These are phyloP conservation scores for Emmelina monodactyla DNA, from an alignment of 2,888 invertebrate species.

Conservation along the genomic window DNA sequence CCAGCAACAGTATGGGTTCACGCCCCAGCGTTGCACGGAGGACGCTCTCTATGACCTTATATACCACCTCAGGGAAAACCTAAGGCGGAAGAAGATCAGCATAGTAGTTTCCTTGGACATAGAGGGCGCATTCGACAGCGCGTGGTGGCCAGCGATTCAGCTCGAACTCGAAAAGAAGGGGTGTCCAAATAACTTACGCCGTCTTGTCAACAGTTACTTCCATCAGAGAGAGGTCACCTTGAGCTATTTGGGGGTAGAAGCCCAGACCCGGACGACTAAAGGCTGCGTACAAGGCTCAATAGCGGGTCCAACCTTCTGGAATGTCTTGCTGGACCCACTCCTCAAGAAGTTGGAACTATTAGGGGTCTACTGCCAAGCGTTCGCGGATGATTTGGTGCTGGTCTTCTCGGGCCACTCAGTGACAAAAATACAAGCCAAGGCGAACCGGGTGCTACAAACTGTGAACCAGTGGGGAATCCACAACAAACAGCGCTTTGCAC, in stretches of 20 bases:
- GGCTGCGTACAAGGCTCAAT: constrained; percentile 2
- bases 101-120: constrained; percentile 5
- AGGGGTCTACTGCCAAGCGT: constrained; percentile 8
- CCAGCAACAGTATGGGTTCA: constrained; percentile 1
- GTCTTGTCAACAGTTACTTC: neutral
- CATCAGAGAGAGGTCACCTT: neutral
- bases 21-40: constrained; percentile 2
- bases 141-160: constrained; percentile 13
- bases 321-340: neutral
- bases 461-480: neutral
- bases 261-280: neutral
- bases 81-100: too few species aligned
- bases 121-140: too few species aligned
- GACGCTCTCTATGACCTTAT: too few species aligned
- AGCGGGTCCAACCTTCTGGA: neutral
- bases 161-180: constrained; percentile 1
- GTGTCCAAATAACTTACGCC: neutral
- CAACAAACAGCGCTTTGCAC: constrained; percentile 1
- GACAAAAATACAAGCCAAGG: neutral
- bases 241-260: neutral
- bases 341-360: neutral
- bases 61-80: too few species aligned
- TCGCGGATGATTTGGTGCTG: constrained; percentile 7
- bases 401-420: neutral
- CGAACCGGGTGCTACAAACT: neutral